Percentiles rank a stretch among this genome's conserved stretches.
These are phyloP conservation scores for Drosophila dunni DNA, from an alignment of 1,140 invertebrate species.

Conservation along the genomic window DNA sequence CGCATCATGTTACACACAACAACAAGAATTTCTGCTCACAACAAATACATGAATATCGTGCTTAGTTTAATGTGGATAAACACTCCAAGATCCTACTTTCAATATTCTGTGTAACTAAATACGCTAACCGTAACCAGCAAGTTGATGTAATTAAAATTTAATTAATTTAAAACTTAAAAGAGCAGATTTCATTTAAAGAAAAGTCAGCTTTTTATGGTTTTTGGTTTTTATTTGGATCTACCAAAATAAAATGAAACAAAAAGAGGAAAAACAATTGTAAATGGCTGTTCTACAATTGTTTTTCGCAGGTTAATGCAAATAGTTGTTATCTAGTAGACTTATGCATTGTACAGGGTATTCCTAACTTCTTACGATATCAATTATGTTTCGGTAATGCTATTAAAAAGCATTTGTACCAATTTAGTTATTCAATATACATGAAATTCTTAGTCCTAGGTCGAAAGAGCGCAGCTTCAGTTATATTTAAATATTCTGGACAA, in stretches of 20 bases:
- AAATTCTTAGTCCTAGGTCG: constrained; percentile 4
- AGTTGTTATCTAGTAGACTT: not conserved
- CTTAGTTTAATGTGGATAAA: constrained; percentile 33
- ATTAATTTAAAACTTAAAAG: constrained; percentile 63
- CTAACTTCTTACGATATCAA: constrained; percentile 12
- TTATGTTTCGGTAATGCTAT: constrained; percentile 34
- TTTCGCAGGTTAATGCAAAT: constrained; percentile 14
- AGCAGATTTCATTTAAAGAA: not conserved
- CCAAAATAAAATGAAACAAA: constrained; percentile 57
- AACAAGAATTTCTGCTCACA: constrained; percentile 28
- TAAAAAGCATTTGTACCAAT: constrained; percentile 76
- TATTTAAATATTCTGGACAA: constrained; percentile 23
- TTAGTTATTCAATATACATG: constrained; percentile 53
- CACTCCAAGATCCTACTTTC: constrained; percentile 24
- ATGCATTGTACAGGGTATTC: constrained; percentile 63
- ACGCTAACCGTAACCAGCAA: constrained; percentile 56
- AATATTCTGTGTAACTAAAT: constrained; percentile 62
- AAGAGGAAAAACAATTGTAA: constrained; percentile 55
- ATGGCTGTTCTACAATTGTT: constrained; percentile 72
- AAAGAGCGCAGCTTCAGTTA: constrained; percentile 7
- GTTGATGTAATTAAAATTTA: constrained; percentile 80
- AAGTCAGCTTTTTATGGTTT: constrained; percentile 15
- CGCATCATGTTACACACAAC: constrained; percentile 14
- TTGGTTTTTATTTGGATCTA: constrained; percentile 56
- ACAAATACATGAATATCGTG: constrained; percentile 36